Percentiles rank a stretch among this genome's conserved stretches.
Conservation (phyloP, 1,140 invertebrate species). For the Latrodectus geometricus region DNA sequence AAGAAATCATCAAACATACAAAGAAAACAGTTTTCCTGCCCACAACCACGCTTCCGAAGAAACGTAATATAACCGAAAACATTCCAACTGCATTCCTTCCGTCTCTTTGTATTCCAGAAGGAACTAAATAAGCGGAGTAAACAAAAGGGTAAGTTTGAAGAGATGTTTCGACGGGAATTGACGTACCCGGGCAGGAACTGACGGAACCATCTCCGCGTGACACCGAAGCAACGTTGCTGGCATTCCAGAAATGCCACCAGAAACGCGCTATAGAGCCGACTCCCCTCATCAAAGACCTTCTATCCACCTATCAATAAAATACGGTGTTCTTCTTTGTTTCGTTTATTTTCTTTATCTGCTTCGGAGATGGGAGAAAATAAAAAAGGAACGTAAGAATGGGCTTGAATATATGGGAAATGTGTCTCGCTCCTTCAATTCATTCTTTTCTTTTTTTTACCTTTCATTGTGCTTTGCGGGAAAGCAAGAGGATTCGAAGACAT, state of each 20-base stretch:
- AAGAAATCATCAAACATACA: too few relatives aligned
- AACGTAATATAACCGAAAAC: slow-evolving; percentile 17
- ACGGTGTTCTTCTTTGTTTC: slow-evolving; percentile 13
- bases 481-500: slow-evolving; percentile 21
- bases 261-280: slow-evolving; percentile 7
- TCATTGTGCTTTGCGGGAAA: slow-evolving; percentile 11
- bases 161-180: slow-evolving; percentile 34
- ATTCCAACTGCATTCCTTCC: slow-evolving; percentile 17
- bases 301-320: slow-evolving; percentile 38
- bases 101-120: slow-evolving; percentile 25
- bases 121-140: slow-evolving; percentile 45
- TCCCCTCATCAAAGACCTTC: neutral
- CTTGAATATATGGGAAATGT: slow-evolving; percentile 34
- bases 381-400: neutral
- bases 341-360: neutral
- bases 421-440: neutral
- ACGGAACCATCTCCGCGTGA: slow-evolving; percentile 4
- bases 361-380: neutral
- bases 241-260: slow-evolving; percentile 34
- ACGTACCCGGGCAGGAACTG: slow-evolving; percentile 14
- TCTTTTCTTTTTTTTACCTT: neutral
- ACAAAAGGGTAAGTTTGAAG: slow-evolving; percentile 10
- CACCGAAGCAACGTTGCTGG: slow-evolving; percentile 1
- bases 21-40: neutral
- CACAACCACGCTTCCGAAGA: neutral